A percentile compares a stretch with the other conserved stretches of the same genome.
These are phyloP conservation scores for Syrphus vitripennis DNA, from an alignment of 2,888 invertebrate genomes.

Conservation along the genomic window DNA sequence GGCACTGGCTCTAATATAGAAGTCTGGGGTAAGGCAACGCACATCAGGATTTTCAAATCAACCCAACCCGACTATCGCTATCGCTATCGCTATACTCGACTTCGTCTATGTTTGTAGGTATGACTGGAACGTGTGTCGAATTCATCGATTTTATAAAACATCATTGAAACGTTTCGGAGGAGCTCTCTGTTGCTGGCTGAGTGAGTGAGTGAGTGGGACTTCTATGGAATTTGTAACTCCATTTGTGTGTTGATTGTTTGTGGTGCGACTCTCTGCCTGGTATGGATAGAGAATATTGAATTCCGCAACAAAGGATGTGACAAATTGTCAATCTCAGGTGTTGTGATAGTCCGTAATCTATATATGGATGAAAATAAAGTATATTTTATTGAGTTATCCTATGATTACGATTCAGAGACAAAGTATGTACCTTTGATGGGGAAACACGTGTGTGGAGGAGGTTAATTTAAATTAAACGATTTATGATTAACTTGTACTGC, in stretches of 20 bases:
- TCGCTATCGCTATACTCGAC: neutral
- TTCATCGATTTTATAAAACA: slow-evolving; percentile 57
- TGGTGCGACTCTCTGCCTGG: slow-evolving; percentile 22
- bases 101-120: neutral
- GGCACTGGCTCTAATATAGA: neutral
- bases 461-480: slow-evolving; percentile 63
- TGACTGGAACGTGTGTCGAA: slow-evolving; percentile 63
- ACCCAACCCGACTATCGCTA: neutral
- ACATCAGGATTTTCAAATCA: slow-evolving; percentile 17
- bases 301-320: slow-evolving; percentile 58
- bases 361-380: slow-evolving; percentile 7
- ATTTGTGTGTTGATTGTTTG: slow-evolving; percentile 60
- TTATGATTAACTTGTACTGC: slow-evolving; percentile 17
- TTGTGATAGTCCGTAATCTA: slow-evolving; percentile 39
- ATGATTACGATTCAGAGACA: slow-evolving; percentile 19
- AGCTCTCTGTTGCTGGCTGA: neutral
- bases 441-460: neutral
- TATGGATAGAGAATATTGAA: slow-evolving; percentile 48
- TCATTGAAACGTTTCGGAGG: slow-evolving; percentile 5
- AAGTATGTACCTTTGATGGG: neutral
- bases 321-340: slow-evolving; percentile 66
- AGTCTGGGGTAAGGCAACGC: neutral
- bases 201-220: neutral
- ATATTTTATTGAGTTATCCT: neutral
- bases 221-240: slow-evolving; percentile 60